phyloP scores from a whole-genome alignment of 2,888 invertebrate species.

The Eupsilia transversa region DNA sequence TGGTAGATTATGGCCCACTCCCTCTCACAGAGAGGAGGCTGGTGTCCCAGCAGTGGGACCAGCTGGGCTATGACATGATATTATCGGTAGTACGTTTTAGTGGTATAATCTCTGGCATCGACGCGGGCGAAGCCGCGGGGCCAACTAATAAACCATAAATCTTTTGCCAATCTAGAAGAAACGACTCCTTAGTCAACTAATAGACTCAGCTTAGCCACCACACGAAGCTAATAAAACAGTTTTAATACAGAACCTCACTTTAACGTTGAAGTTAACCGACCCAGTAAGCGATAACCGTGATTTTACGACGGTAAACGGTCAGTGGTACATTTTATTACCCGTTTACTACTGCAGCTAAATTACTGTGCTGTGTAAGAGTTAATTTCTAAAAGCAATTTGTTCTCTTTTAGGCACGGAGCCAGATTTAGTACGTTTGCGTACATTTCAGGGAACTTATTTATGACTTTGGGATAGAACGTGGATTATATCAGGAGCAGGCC shows the following conservation, averaged over 20 bases:
- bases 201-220: neutral
- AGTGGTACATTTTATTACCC: slow-evolving; percentile 54
- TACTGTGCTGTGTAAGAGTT: slow-evolving; percentile 40
- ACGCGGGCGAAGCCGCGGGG: neutral
- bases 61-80: no score
- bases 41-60: no score
- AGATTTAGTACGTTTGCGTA: slow-evolving; percentile 23
- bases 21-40: no score
- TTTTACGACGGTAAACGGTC: slow-evolving; percentile 63
- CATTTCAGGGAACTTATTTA: slow-evolving; percentile 34
- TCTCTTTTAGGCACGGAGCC: slow-evolving; percentile 37
- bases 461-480: slow-evolving; percentile 3
- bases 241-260: slow-evolving; percentile 41
- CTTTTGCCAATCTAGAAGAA: neutral
- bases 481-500: no score
- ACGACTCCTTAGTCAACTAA: neutral
- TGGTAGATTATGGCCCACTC: no score
- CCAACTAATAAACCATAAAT: neutral
- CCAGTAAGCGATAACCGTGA: slow-evolving; percentile 54
- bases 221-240: slow-evolving; percentile 33
- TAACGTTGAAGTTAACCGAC: slow-evolving; percentile 50
- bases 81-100: neutral
- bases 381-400: slow-evolving; percentile 60
- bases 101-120: neutral
- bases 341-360: slow-evolving; percentile 51